Percentiles rank a stretch among this genome's conserved stretches.
These are phyloP conservation scores for Apoda limacodes DNA, from an alignment of 2,888 invertebrate genomes.

Conservation along the genomic window DNA sequence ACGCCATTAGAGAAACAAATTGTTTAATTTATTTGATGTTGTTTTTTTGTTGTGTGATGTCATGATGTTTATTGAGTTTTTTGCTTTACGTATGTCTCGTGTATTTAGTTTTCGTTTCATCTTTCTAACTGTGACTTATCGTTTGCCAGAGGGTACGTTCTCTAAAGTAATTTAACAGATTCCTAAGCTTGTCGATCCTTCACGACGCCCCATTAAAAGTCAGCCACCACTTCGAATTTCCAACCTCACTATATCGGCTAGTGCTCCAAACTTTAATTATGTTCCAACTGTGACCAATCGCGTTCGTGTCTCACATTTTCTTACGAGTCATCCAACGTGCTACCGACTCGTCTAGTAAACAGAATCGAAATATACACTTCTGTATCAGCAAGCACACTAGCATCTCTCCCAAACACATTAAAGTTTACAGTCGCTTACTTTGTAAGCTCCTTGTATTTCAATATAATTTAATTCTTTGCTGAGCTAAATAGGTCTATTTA, in stretches of 20 bases:
- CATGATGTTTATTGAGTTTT: slow-evolving; percentile 11
- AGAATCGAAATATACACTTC: slow-evolving; percentile 21
- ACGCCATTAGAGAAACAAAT: slow-evolving; percentile 25
- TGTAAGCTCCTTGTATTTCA: slow-evolving; percentile 30
- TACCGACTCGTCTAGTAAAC: slow-evolving; percentile 48
- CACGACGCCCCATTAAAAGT: slow-evolving; percentile 64
- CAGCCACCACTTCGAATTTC: slow-evolving; percentile 61
- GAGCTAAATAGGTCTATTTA: slow-evolving; percentile 39
- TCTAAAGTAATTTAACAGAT: slow-evolving; percentile 42
- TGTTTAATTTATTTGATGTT: slow-evolving; percentile 21
- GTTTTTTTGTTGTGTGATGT: slow-evolving; percentile 18
- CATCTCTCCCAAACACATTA: slow-evolving; percentile 30
- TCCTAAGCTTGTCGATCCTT: slow-evolving; percentile 53
- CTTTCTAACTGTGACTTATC: slow-evolving; percentile 1
- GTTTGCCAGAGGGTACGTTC: background rate
- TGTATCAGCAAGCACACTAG: slow-evolving; percentile 19
- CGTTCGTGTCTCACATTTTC: slow-evolving; percentile 64
- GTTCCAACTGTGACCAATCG: slow-evolving; percentile 68
- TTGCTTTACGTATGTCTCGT: background rate
- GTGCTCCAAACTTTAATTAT: slow-evolving; percentile 69
- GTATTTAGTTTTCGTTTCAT: background rate
- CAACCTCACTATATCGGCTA: slow-evolving; percentile 64
- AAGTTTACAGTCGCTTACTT: slow-evolving; percentile 34
- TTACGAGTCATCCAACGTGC: slow-evolving; percentile 67
- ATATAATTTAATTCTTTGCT: slow-evolving; percentile 31